Evolutionary conservation across 2,888 invertebrate genomes (phyloP).

Genomic region (Drosophila picticornis): DNA sequence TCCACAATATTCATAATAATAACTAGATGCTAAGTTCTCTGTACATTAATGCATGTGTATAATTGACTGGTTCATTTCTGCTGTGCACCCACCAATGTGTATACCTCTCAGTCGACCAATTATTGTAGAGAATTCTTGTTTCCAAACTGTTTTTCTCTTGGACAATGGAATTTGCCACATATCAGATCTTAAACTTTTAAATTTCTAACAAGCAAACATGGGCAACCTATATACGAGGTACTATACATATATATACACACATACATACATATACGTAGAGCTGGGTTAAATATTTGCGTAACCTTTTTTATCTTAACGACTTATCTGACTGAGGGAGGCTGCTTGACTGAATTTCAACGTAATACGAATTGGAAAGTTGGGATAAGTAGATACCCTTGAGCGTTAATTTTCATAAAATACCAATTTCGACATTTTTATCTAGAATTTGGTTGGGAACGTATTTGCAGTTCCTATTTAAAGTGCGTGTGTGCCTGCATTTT

Average conservation of each 20-base stretch:
- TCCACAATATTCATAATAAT: background rate
- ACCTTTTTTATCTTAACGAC: slow-evolving; percentile 77
- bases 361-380: background rate
- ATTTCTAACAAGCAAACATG: slow-evolving; percentile 51
- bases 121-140: background rate
- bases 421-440: slow-evolving; percentile 69
- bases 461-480: slow-evolving; percentile 25
- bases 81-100: background rate
- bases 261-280: background rate
- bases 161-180: slow-evolving; percentile 63
- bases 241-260: background rate
- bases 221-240: slow-evolving; percentile 31
- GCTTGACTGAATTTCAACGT: slow-evolving; percentile 30
- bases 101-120: background rate
- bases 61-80: background rate
- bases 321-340: slow-evolving; percentile 52
- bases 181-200: slow-evolving; percentile 73
- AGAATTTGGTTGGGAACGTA: slow-evolving; percentile 37
- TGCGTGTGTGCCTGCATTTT: slow-evolving; percentile 7
- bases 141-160: slow-evolving; percentile 35
- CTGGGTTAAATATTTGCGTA: slow-evolving; percentile 65
- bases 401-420: slow-evolving; percentile 80
- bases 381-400: slow-evolving; percentile 55
- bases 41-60: background rate
- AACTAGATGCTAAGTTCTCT: background rate